These are phyloP conservation scores for Phasianus colchicus DNA, from an alignment of 2,113 vertebrate genomes.

Conservation along the genomic window DNA sequence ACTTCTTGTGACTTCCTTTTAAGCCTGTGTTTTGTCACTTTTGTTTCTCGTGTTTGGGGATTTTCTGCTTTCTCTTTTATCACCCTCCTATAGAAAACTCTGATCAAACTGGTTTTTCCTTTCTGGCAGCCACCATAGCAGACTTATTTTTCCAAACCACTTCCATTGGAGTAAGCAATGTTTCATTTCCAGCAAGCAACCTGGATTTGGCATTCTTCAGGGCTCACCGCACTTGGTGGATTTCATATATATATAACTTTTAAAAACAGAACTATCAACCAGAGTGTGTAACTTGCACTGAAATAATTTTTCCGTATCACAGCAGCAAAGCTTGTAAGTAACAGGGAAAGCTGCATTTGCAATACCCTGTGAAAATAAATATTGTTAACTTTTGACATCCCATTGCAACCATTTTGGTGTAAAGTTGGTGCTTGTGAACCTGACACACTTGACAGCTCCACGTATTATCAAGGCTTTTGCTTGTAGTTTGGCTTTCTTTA, in stretches of 20 bases:
- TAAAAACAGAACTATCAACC: background rate
- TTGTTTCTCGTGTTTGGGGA: constrained; percentile 8
- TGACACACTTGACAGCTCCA: background rate
- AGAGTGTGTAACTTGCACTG: background rate
- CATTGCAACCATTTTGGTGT: background rate
- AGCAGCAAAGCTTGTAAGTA: background rate
- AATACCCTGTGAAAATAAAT: background rate
- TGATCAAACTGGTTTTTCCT: constrained; percentile 57
- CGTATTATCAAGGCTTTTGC: background rate
- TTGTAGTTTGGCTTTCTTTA: background rate
- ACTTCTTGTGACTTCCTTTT: constrained; percentile 20
- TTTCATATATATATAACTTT: background rate
- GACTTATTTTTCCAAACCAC: background rate
- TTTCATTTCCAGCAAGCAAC: background rate
- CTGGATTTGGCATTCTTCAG: background rate
- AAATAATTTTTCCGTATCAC: background rate
- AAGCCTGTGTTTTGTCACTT: constrained; percentile 28
- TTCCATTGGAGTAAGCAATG: background rate
- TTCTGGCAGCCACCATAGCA: background rate
- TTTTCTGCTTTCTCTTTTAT: constrained; percentile 47
- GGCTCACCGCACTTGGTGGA: background rate
- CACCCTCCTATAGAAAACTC: constrained; percentile 1
- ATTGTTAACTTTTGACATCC: background rate
- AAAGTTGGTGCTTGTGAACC: background rate
- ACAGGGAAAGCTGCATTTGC: background rate